Conservation (phyloP, 2,113 vertebrate genomes). For the Sinocyclocheilus anshuiensis region DNA sequence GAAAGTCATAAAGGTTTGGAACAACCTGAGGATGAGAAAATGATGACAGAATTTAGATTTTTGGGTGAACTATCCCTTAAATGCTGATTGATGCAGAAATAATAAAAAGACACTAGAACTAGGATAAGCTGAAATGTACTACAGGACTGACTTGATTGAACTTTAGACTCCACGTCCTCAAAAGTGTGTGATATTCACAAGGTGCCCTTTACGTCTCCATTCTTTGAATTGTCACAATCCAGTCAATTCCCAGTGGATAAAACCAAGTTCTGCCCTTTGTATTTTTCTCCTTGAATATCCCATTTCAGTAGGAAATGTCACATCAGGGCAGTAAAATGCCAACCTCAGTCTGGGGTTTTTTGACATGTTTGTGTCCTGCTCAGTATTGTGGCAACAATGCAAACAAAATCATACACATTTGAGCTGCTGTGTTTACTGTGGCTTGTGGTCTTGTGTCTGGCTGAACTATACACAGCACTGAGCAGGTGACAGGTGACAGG, state of each 20-base stretch:
- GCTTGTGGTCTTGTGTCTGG: neutral
- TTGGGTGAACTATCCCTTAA: no score
- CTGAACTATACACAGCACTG: neutral
- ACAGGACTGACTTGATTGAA: no score
- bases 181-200: no score
- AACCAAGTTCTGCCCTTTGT: neutral
- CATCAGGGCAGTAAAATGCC: neutral
- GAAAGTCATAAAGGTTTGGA: no score
- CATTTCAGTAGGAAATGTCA: neutral
- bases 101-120: no score
- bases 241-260: no score
- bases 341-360: neutral
- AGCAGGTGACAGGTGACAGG: slow-evolving; percentile 46
- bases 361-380: neutral
- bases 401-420: neutral
- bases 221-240: no score
- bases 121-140: no score
- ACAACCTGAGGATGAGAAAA: no score
- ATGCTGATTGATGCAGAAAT: no score
- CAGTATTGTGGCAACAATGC: neutral
- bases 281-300: neutral
- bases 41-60: no score
- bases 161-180: no score
- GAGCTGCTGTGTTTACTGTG: slow-evolving; percentile 4
- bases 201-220: neutral